These are phyloP conservation scores for Ruditapes philippinarum DNA, from an alignment of 1,140 invertebrate species.

Conservation along the genomic window DNA sequence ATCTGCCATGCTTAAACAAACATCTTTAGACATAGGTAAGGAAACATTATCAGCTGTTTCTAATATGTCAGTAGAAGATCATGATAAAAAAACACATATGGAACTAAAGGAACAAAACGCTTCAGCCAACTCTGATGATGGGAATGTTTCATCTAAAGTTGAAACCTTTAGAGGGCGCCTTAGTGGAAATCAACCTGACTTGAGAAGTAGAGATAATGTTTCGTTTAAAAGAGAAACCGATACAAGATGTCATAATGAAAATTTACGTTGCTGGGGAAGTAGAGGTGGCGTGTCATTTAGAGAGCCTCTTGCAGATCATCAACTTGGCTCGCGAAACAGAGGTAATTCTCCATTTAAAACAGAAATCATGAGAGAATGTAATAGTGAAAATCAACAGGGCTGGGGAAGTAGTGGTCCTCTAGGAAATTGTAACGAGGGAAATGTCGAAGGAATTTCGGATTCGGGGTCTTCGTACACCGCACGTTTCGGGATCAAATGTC, in stretches of 20 bases:
- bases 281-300: too few relatives aligned
- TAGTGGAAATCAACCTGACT: too few relatives aligned
- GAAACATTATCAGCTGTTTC: background rate
- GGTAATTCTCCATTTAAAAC: too few relatives aligned
- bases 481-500: constrained; percentile 24
- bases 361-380: too few relatives aligned
- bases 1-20: background rate
- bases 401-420: too few relatives aligned
- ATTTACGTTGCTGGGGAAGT: too few relatives aligned
- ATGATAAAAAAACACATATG: background rate
- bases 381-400: too few relatives aligned
- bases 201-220: too few relatives aligned
- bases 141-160: background rate
- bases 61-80: background rate
- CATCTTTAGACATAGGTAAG: background rate
- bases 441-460: background rate
- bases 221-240: too few relatives aligned
- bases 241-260: too few relatives aligned
- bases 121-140: background rate
- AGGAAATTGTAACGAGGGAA: background rate
- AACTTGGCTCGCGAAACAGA: too few relatives aligned
- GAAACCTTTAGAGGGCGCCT: background rate
- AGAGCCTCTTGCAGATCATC: too few relatives aligned
- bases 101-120: background rate
- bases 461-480: background rate